Evolutionary conservation across 2,797 vertebrate species (phyloP).

Genomic region (Syndactyla subalaris): DNA sequence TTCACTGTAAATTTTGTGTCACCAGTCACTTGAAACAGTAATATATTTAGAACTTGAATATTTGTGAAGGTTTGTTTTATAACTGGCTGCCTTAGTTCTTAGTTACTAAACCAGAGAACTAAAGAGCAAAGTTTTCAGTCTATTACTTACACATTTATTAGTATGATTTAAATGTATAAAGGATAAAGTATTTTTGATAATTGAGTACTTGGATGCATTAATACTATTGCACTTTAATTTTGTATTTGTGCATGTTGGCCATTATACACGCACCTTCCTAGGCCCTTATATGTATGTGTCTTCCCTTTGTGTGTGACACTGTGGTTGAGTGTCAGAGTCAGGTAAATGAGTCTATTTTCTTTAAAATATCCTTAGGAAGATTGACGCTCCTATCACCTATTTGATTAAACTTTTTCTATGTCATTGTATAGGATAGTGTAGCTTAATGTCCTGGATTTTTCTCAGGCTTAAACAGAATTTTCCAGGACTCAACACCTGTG

Average conservation of each 20-base stretch:
- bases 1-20: neutral
- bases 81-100: neutral
- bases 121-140: neutral
- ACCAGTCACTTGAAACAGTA: neutral
- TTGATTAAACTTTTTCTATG: neutral
- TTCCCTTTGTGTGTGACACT: neutral
- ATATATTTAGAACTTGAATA: neutral
- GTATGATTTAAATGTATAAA: neutral
- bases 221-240: neutral
- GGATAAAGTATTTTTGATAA: neutral
- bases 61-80: neutral
- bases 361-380: neutral
- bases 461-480: neutral
- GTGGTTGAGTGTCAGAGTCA: neutral
- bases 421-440: neutral
- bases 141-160: neutral
- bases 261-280: neutral
- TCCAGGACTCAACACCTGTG: neutral
- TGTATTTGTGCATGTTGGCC: neutral
- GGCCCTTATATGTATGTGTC: accelerated
- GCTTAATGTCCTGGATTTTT: neutral
- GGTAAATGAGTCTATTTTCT: neutral
- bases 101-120: neutral
- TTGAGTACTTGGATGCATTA: neutral
- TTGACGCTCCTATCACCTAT: neutral